Conservation (phyloP, 2,888 invertebrate species). For the Nomada ruficornis region DNA sequence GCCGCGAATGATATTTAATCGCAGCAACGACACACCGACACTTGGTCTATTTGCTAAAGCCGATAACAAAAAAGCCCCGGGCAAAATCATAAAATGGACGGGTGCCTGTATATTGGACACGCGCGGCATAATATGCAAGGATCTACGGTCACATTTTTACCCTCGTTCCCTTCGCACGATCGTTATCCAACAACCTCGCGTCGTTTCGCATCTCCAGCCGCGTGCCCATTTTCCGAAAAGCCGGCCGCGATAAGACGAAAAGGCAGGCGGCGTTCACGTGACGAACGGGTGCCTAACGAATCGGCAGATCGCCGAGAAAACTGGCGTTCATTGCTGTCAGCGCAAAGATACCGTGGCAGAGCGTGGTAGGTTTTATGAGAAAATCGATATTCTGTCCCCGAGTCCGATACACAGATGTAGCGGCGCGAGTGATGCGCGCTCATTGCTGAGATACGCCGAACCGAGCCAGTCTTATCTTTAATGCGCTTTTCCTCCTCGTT, state of each 20-base stretch:
- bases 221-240: background rate
- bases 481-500: conserved; percentile 27
- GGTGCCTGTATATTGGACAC: background rate
- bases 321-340: background rate
- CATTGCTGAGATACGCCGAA: conserved; percentile 53
- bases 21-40: background rate
- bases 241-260: conserved; percentile 32
- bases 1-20: background rate
- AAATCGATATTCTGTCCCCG: conserved; percentile 57
- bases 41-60: background rate
- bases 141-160: conserved; percentile 6
- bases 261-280: conserved; percentile 7
- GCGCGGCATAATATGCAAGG: background rate
- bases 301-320: conserved; percentile 9
- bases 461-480: conserved; percentile 63
- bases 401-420: conserved; percentile 32
- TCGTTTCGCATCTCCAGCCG: conserved; percentile 17
- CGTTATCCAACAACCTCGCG: conserved; percentile 5
- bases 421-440: conserved; percentile 43
- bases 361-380: conserved; percentile 49
- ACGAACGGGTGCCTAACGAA: conserved; percentile 27
- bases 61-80: background rate
- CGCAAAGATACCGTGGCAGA: conserved; percentile 31
- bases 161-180: conserved; percentile 10
- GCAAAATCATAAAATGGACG: background rate